Base-by-base conservation (phyloP, 2,888 invertebrate species). In the Perizoma affinitatum region DNA sequence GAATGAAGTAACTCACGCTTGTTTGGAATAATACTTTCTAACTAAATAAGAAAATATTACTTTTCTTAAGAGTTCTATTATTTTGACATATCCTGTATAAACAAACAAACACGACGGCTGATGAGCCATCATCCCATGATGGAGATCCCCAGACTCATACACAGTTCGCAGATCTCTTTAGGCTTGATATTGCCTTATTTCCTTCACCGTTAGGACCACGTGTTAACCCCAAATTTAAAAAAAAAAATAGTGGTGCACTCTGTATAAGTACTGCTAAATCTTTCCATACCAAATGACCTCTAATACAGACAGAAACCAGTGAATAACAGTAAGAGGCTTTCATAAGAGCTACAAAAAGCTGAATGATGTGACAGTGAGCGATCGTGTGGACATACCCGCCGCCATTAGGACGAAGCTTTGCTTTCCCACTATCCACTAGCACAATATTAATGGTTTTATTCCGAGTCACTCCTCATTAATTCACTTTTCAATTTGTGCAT, bases 271-370 rank as follows among this genome's bases (percentile, higher is more conserved):
- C 54, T 33, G 47, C 54, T 50, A 58, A 65, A 38, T 60, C 58
- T 60, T 56, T 57, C 45, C 63, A 34, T 54, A 11, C 55, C 48
- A 54, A 59, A 64, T 61, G 57, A 61, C 61, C 58, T 51, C 53
- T 62, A 63, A 65, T 58, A 67, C 48, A 46, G 40, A 49, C 49
- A 49, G 59, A 46, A 61, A 60, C 42, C 62, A 22, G 67, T 61
- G 55, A 61, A 66, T 63, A 63, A 45, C 57, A 61, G 60, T 9
- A 59, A 65, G 59, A 38, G 75, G 69, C 71, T 73, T 75, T 74
- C 80, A 80, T 83, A 81, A 83, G 83, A 79, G 82, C 71, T 76
- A 84, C 86, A 88, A 88, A 88, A 89, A 88, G 83, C 77, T 71
- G 72, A 71, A 66, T 77, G 79, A 78, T 69, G 76, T 81, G 89